Base-by-base conservation (phyloP, 1,140 invertebrate species). In the Leptestheria dahalacensis region DNA sequence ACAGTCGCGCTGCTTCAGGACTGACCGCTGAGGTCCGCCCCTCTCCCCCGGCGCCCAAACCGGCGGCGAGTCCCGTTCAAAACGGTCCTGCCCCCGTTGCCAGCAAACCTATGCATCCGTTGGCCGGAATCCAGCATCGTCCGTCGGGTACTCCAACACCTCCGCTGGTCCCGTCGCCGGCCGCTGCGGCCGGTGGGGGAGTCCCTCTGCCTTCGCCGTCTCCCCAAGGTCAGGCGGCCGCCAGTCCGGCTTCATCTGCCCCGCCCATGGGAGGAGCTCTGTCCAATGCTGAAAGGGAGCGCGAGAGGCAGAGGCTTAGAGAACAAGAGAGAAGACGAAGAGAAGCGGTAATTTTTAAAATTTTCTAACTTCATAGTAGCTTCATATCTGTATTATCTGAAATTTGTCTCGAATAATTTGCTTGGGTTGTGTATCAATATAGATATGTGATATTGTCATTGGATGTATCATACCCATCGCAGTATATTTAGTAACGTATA, bases 251-350 rank as follows among this genome's bases (percentile, higher is more conserved):
- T 26, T 33, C 48, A 23, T 33, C 48, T 24, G 55, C 48, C 15
- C 54, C 53, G 18, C 48, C 46, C 15, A 49, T 33, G 48, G 61
- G 29, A 26, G 60, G 48, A 29, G 54, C 46, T 48, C 46, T 25
- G 4, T 41, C 54, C 23, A 57, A 52, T 50, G 58, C 48, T 10
- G 57, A 52, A 2, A 52, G 55, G 26, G 88, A 91, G 72, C 78
- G 88, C 49, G 76, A 79, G 62, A 64, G 74, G 57, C 82, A 85
- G 66, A 78, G 89, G 63, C 75, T 82, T 67, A 75, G 83, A 59
- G 91, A 94, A 71, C 90, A 94, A 74, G 91, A 95, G 72, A 76
- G 91, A 56, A 78, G 91, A 63, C 78, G 88, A 64, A 77, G 91
- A 65, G 91, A 94, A 80, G 91, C 90, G 67, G 91, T 95, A 76